Percentiles rank a stretch among this genome's conserved stretches.
Evolutionary conservation across 2,797 vertebrate species (phyloP).

Genomic region (Enteromius argenteus): DNA sequence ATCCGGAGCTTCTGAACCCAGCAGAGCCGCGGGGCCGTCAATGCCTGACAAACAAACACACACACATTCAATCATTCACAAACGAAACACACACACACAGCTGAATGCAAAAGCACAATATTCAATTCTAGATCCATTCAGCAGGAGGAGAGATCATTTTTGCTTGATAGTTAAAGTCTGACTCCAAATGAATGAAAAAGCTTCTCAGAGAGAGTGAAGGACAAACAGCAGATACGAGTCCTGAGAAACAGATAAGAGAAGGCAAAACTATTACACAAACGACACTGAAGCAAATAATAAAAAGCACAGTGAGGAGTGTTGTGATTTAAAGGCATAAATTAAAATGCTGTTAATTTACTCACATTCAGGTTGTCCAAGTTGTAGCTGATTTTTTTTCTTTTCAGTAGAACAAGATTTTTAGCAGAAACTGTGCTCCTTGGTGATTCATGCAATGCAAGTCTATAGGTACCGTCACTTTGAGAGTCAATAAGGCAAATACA

Average conservation of each 20-base stretch:
- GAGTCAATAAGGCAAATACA: neutral
- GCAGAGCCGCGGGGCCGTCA: constrained; percentile 88
- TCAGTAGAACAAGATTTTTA: neutral
- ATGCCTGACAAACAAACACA: constrained; percentile 78
- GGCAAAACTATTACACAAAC: neutral
- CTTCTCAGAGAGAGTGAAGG: constrained; percentile 9
- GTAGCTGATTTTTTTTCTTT: neutral
- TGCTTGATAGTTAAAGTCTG: neutral
- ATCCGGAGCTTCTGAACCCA: constrained; percentile 82
- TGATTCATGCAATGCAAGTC: neutral
- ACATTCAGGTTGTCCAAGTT: neutral
- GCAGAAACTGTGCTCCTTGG: neutral
- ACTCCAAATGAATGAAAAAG: neutral
- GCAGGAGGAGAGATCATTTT: neutral
- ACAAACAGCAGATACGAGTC: neutral
- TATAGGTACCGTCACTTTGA: neutral
- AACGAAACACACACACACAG: neutral
- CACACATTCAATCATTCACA: neutral
- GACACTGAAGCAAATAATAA: neutral
- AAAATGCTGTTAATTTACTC: neutral
- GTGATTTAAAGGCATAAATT: neutral
- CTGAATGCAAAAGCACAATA: neutral
- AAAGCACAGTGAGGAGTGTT: neutral
- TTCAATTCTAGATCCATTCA: neutral
- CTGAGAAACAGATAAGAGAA: neutral